Conservation (phyloP, 2,113 vertebrate species). For the Heteronetta atricapilla region DNA sequence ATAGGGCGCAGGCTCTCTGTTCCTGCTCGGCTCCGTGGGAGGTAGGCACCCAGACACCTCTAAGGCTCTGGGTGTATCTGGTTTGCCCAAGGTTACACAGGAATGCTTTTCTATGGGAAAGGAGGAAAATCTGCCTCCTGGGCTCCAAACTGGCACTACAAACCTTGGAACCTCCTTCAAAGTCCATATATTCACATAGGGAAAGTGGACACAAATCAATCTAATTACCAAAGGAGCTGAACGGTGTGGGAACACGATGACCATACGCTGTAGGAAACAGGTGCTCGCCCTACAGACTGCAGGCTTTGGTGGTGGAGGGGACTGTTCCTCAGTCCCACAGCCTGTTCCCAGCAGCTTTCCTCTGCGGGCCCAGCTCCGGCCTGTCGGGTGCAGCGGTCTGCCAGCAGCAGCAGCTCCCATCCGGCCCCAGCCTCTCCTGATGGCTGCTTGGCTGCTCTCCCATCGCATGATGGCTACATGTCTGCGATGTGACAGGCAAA, state of each 20-base stretch:
- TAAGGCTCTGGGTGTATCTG: neutral
- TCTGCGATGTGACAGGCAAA: conserved; percentile 31
- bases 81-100: neutral
- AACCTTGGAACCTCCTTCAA: neutral
- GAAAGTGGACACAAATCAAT: neutral
- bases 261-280: neutral
- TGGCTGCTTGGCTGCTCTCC: conserved; percentile 50
- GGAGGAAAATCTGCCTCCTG: neutral
- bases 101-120: neutral
- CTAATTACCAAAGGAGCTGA: neutral
- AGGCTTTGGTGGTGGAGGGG: neutral
- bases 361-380: neutral
- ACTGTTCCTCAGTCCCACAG: neutral
- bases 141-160: neutral
- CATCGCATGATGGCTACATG: neutral
- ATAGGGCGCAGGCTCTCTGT: neutral
- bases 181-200: accelerated
- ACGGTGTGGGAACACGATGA: neutral
- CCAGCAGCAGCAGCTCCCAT: conserved; percentile 26
- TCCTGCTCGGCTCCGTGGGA: neutral
- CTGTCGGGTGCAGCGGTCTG: conserved; percentile 7
- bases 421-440: conserved; percentile 14
- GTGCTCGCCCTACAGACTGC: neutral
- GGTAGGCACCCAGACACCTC: neutral
- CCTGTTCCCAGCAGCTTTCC: neutral